Evolutionary conservation across 2,113 vertebrate species (phyloP).

Genomic region (Morone chrysops): DNA sequence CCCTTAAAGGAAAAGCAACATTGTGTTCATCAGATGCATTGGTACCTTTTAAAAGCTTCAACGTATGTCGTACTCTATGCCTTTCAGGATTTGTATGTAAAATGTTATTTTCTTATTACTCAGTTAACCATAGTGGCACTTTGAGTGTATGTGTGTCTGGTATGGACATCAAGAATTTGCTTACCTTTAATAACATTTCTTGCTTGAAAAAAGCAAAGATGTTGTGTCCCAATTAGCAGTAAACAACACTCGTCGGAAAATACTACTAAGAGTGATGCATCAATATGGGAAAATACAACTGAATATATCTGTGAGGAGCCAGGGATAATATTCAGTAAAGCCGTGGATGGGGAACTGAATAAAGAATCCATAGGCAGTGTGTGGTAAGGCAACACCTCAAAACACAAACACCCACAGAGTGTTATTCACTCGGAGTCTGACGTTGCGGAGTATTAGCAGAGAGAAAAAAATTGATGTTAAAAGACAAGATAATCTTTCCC

Average conservation of each 20-base stretch:
- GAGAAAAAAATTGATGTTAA: not conserved
- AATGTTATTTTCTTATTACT: not conserved
- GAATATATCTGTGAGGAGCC: not conserved
- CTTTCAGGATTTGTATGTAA: constrained; percentile 4
- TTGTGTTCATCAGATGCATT: not conserved
- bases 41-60: not conserved
- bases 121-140: not conserved
- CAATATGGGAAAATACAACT: not conserved
- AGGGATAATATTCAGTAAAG: not conserved
- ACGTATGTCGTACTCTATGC: not conserved
- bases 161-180: not conserved
- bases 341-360: not conserved
- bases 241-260: not conserved
- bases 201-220: not conserved
- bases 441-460: not conserved
- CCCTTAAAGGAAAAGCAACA: not conserved
- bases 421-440: not conserved
- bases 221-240: not conserved
- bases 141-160: not conserved
- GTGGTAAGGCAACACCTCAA: not conserved
- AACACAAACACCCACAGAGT: not conserved
- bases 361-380: not conserved
- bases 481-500: not conserved
- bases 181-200: not conserved
- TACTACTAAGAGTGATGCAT: not conserved